Base-by-base conservation (phyloP, 2,888 invertebrate genomes). In the Lymantria dispar region DNA sequence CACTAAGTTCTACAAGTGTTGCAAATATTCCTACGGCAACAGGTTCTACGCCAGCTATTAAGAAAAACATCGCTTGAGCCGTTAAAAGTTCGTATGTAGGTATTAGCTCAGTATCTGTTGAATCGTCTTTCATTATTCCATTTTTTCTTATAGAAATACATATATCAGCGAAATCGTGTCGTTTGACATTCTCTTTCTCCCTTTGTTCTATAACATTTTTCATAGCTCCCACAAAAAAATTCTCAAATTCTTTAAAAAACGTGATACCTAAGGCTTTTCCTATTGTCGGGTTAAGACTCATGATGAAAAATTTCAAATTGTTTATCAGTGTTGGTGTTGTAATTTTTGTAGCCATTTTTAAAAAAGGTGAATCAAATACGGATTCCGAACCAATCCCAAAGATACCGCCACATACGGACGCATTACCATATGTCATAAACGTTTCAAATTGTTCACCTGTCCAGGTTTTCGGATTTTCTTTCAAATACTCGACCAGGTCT, bases 31-130 rank as follows among this genome's bases (percentile, higher is more conserved):
- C 49, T 14, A 46, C 50, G 0, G 62, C 56, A 0, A 48, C 50
- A 80, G 85, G 80, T 42, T 87, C 85, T 1, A 82, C 83, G 0
- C 87, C 87, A 29, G 83, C 87, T 29, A 47, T 36, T 29, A 64
- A 62, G 15, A 65, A 64, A 43, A 64, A 64, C 8, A 59, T 75
- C 46, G 56, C 65, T 30, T 65, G 61, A 1, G 67, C 67, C 5
- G 67, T 47, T 31, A 65, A 44, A 1, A 64, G 7, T 7, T 50
- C 80, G 29, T 78, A 79, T 0, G 84, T 79, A 0, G 85, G 78
- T 29, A 76, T 66, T 58, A 85, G 38, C 43, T 80, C 72, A 3
- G 64, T 68, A 0, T 78, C 80, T 0, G 78, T 76, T 1, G 64
- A 60, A 1, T 40, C 33, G 49, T 85, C 80, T 36, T 43, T 70